Evolutionary conservation across 1,140 invertebrate species (phyloP), one percentile per base, ranked within the genome.

Genomic region (Pseudobourletiella spinata): DNA sequence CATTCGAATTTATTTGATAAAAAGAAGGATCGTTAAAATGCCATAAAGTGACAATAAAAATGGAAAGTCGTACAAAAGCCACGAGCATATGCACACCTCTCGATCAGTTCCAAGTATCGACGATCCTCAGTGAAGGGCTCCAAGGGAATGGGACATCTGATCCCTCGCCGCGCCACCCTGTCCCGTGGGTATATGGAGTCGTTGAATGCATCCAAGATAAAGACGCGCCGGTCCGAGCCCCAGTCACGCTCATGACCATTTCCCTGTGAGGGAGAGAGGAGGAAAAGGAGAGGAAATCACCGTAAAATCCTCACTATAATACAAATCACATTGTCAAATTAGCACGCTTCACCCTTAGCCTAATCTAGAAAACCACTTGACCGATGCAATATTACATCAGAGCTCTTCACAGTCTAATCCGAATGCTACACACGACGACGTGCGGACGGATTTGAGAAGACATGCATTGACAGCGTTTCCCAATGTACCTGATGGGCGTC

Each of bases 161-260:
- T 91, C 15, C 81, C 83, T 44, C 77, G 77, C 76, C 89, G 89
- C 2, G 89, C 89, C 61, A 74, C 75, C 29, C 80, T 77, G 75
- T 93, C 91, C 66, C 78, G 79, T 1, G 91, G 91, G 74, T 91
- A 93, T 57, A 93, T 89, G 28, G 79, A 74, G 55, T 80, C 78
- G 75, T 94, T 94, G 74, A 89, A 94, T 65, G 91, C 83, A 74
- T 93, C 90, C 78, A 93, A 77, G 67, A 93, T 92, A 71, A 86
- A 93, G 3, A 93, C 84, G 59, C 85, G 81, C 43, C 82, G 78
- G 16, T 74, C 69, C 50, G 82, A 79, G 16, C 54, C 54, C 73
- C 92, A 91, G 74, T 93, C 90, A 3, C 80, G 78, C 69, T 88
- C 85, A 75, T 92, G 86, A 0, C 90, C 90, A 78, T 93, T 93